Evolutionary conservation across 2,888 invertebrate genomes (phyloP), one percentile per base, ranked within the genome.

Genomic region (Acanthoscelides obtectus): DNA sequence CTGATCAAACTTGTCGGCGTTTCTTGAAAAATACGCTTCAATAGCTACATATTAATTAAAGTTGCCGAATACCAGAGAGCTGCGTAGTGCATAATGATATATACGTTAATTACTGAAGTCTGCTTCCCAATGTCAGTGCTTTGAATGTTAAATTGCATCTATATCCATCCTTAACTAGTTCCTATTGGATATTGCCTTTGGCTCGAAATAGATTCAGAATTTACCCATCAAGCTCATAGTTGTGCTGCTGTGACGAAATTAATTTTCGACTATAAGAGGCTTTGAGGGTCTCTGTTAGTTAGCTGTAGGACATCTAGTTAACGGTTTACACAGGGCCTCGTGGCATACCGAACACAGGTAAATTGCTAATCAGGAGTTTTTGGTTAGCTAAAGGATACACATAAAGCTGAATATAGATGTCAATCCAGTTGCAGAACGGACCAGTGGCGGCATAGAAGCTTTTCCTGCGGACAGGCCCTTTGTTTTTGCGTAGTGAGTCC

Each of bases 281-380:
- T 45, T 45, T 45, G 45, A 45, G 45, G 17, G 45, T 4, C 45
- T 45, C 45, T 45, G 45, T 45, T 45, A 25, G 25, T 25, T 25
- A 45, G 45, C 45, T 45, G 45, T 45, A 45, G 45, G 77, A 76
- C 82, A 83, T 81, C 80, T 81, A 82, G 82, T 82, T 81, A 81
- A 79, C 75, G 81, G 80, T 78, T 81, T 81, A 79, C 80, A 78
- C 81, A 81, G 80, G 81, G 45, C 45, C 45, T 45, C 45, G 45
- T 45, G 45, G 45, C 45, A 45, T 12, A 45, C 45, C 45, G 45
- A 45, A 45, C 45, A 45, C 45, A 45, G 45, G 45, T 45, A 45
- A 45, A 45, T 45, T 45, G 45, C 45, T 45, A 45, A 45, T 45
- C 45, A 45, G 45, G 45, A 45, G 45, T 45, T 45, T 45, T 45